Conservation (phyloP, 23 tunicate genomes). For the Phallusia fumigata region DNA sequence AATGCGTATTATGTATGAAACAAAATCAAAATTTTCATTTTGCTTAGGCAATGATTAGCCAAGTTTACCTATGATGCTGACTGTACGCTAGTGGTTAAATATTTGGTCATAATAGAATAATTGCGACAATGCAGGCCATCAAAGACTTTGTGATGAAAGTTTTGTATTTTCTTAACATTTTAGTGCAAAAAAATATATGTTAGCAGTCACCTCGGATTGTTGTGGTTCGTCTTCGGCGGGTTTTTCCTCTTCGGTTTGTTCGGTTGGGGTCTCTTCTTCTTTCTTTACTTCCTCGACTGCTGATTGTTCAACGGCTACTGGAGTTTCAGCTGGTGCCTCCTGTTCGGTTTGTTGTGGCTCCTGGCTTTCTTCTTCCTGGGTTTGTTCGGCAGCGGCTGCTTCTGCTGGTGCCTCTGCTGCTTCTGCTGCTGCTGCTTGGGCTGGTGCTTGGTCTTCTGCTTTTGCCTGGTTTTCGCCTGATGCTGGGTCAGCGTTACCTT, state of each 20-base stretch:
- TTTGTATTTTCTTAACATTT: background rate
- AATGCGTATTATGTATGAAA: too few relatives aligned
- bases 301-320: background rate
- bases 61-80: too few relatives aligned
- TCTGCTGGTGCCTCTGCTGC: constrained; percentile 20
- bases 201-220: background rate
- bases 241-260: background rate
- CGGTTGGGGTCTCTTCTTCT: constrained; percentile 4
- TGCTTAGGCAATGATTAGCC: too few relatives aligned
- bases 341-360: background rate
- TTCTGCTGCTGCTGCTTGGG: constrained; percentile 12
- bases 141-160: background rate
- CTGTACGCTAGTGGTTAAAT: too few relatives aligned
- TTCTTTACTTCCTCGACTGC: background rate
- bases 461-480: constrained; percentile 23
- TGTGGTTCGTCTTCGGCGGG: constrained; percentile 17
- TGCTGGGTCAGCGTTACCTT: constrained; percentile 24
- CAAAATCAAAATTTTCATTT: too few relatives aligned
- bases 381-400: background rate
- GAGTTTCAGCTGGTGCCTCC: constrained; percentile 10
- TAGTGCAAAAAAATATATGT: too few relatives aligned
- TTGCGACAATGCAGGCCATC: too few relatives aligned
- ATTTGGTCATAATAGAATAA: too few relatives aligned
- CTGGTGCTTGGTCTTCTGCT: constrained; percentile 22
- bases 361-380: background rate